Base-by-base conservation (phyloP, 2,113 vertebrate species). In the Lamprotornis superbus region DNA sequence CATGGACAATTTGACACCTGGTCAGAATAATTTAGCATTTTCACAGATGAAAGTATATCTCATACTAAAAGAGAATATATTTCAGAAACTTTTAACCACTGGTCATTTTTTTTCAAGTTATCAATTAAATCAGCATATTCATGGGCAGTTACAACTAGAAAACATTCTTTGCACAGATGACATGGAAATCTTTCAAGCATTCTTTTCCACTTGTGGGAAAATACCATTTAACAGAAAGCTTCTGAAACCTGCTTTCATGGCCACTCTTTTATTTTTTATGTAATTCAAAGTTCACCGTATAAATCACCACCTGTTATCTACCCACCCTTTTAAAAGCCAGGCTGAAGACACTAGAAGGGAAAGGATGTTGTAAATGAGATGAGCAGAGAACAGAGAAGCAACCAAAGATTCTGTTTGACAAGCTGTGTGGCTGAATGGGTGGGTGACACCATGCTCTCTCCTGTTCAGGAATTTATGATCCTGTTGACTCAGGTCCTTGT, bases 1-100 rank as follows among this genome's bases (percentile, higher is more conserved):
- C 63, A 65, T 94, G 47, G 90, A 75, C 52, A 95, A 60, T 95
- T 73, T 96, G 77, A 83, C 71, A 93, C 33, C 81, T 95, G 44
- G 60, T 60, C 85, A 67, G 78, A 96, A 92, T 75, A 91, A 79
- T 78, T 76, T 50, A 57, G 35, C 68, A 28, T 74, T 92, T 89
- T 77, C 70, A 89, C 9, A 74, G 20, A 53, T 77, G 31, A 94
- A 79, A 84, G 37, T 63, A 25, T n/a, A n/a, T 67, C 30, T 56
- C 21, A 39, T 18, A 42, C 4, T 57, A 53, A 81, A 90, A 37
- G 18, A 78, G 9, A 77, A 74, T 71, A 28, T 60, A 40, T 87
- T 84, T 84, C 31, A 70, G 47, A 93, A 84, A 63, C 55, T 86
- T 83, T 59, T 70, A 71, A 39, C 19, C 49, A 56, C 35, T 55